Percentiles rank a stretch among this genome's conserved stretches.
Evolutionary conservation across 2,888 invertebrate species (phyloP).

Genomic region (Amphipoea oculea): DNA sequence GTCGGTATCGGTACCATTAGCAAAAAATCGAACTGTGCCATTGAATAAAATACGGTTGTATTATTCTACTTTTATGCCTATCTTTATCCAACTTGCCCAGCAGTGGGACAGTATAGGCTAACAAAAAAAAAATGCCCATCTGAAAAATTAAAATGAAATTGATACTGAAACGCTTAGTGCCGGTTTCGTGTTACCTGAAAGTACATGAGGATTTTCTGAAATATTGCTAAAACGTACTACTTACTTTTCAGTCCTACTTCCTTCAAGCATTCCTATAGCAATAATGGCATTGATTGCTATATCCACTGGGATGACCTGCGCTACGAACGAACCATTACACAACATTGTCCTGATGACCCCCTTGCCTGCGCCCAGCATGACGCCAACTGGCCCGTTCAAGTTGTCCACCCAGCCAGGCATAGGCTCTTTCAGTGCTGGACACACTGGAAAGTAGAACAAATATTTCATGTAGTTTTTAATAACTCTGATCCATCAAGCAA

Average conservation of each 20-base stretch:
- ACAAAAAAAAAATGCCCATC: no score
- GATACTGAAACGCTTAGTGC: not conserved
- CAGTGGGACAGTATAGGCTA: no score
- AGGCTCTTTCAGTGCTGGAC: constrained; percentile 91
- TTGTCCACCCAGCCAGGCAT: constrained; percentile 97
- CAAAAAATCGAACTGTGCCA: not conserved
- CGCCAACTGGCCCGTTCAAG: constrained; percentile 96
- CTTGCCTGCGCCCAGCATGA: constrained; percentile 95
- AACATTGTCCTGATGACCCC: constrained; percentile 96
- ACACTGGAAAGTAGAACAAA: constrained; percentile 77
- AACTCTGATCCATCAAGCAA: not conserved
- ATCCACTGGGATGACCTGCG: constrained; percentile 95
- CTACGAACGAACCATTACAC: constrained; percentile 92
- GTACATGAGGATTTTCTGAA: no score
- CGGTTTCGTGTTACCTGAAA: not conserved
- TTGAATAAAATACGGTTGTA: not conserved
- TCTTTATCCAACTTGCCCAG: no score
- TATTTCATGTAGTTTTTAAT: not conserved
- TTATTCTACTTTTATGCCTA: not conserved
- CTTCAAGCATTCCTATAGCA: constrained; percentile 92
- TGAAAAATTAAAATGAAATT: not conserved
- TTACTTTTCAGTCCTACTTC: constrained; percentile 86
- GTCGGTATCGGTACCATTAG: not conserved
- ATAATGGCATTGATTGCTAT: constrained; percentile 95
- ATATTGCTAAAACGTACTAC: constrained; percentile 40